Conservation (phyloP, 2,888 invertebrate genomes). For the Diaprepes abbreviatus region DNA sequence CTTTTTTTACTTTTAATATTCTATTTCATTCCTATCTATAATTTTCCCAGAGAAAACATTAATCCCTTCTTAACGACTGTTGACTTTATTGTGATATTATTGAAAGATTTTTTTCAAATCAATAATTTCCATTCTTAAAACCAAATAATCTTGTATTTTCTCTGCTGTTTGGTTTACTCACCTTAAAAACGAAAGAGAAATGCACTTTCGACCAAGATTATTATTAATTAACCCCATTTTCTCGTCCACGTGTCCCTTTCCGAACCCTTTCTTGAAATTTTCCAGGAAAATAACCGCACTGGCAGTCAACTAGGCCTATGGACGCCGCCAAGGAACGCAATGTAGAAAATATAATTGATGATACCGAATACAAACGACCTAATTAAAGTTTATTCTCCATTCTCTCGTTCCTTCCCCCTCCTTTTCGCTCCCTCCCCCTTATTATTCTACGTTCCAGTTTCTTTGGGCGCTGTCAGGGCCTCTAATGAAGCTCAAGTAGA, state of each 20-base stretch:
- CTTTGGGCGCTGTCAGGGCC: neutral
- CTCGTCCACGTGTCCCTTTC: conserved; percentile 10
- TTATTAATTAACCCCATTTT: neutral
- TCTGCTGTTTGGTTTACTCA: too few species aligned
- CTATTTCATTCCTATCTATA: too few species aligned
- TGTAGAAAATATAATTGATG: conserved; percentile 41
- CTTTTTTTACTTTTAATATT: too few species aligned
- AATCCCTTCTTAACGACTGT: too few species aligned
- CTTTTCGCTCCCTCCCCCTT: conserved; percentile 3
- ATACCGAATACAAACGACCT: conserved; percentile 43
- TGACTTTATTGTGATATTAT: too few species aligned
- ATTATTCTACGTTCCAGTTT: conserved; percentile 12
- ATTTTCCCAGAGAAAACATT: too few species aligned
- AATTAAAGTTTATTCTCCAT: conserved; percentile 40
- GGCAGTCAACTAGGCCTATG: conserved; percentile 7
- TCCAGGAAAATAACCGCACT: neutral
- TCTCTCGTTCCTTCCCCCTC: conserved; percentile 20
- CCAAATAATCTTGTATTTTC: too few species aligned
- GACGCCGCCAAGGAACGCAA: conserved; percentile 6
- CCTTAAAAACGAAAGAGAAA: too few species aligned
- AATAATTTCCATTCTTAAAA: too few species aligned
- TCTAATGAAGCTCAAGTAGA: conserved; percentile 19
- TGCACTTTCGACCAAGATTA: too few species aligned
- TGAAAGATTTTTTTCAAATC: too few species aligned
- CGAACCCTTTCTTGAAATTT: neutral